Conservation (phyloP, 2,113 vertebrate species). For the Sceloporus undulatus region DNA sequence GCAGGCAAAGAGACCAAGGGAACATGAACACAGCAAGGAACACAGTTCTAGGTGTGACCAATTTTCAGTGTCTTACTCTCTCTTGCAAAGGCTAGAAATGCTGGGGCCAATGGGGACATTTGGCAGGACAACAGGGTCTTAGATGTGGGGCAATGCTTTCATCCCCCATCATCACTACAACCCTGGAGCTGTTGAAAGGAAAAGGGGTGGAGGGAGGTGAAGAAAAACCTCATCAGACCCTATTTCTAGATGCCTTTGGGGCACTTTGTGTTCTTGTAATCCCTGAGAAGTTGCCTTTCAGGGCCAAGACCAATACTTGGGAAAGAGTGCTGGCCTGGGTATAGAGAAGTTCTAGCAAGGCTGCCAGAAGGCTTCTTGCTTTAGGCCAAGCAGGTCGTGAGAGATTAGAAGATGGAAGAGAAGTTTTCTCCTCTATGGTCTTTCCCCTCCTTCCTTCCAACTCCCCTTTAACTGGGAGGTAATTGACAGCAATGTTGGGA, state of each 20-base stretch:
- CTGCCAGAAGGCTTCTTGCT: not conserved
- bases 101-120: too few relatives aligned
- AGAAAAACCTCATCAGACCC: not conserved
- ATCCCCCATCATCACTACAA: too few relatives aligned
- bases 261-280: not conserved
- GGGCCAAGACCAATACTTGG: not conserved
- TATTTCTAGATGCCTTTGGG: not conserved
- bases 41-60: too few relatives aligned
- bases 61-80: too few relatives aligned
- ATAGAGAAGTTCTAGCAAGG: not conserved
- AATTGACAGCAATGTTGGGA: not conserved
- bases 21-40: too few relatives aligned
- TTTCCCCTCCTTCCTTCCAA: not conserved
- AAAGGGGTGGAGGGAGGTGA: not conserved
- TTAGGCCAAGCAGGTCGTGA: slow-evolving; percentile 6
- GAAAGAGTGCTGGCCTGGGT: not conserved
- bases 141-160: too few relatives aligned
- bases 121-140: too few relatives aligned
- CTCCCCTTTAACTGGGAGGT: not conserved
- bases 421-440: not conserved
- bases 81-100: too few relatives aligned
- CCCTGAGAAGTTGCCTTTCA: not conserved
- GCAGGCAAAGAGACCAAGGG: too few relatives aligned
- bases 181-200: not conserved
- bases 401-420: not conserved